Conservation (phyloP, 2,113 vertebrate genomes). For the Oceanites oceanicus region DNA sequence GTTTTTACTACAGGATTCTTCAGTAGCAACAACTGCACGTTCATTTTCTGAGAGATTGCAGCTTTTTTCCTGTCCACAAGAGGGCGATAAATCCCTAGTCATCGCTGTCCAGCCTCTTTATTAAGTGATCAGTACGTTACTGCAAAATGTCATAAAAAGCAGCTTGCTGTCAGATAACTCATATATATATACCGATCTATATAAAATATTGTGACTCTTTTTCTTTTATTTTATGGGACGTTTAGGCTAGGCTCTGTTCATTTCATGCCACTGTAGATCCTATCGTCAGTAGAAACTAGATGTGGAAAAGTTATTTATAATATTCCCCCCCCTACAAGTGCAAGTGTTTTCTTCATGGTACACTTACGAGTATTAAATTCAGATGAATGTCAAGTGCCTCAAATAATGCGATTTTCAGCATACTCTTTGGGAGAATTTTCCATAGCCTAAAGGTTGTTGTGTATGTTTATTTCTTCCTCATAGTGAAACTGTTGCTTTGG, state of each 20-base stretch:
- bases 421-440: background rate
- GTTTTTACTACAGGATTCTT: background rate
- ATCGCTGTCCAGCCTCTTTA: background rate
- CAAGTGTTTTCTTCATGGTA: background rate
- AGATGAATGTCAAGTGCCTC: background rate
- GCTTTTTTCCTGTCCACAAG: conserved; percentile 12
- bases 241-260: background rate
- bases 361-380: background rate
- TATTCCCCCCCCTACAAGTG: background rate
- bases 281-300: background rate
- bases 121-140: background rate
- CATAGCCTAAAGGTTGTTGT: background rate
- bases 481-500: background rate
- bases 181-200: background rate
- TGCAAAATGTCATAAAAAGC: background rate
- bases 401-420: background rate
- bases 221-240: background rate
- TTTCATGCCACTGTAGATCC: background rate
- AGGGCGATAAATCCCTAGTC: conserved; percentile 49
- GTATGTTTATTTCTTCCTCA: background rate
- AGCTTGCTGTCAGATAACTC: background rate
- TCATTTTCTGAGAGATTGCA: background rate
- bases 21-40: background rate
- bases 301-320: background rate
- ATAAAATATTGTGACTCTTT: background rate